These are phyloP conservation scores for Cromileptes altivelis DNA, from an alignment of 2,113 vertebrate species.

Conservation along the genomic window DNA sequence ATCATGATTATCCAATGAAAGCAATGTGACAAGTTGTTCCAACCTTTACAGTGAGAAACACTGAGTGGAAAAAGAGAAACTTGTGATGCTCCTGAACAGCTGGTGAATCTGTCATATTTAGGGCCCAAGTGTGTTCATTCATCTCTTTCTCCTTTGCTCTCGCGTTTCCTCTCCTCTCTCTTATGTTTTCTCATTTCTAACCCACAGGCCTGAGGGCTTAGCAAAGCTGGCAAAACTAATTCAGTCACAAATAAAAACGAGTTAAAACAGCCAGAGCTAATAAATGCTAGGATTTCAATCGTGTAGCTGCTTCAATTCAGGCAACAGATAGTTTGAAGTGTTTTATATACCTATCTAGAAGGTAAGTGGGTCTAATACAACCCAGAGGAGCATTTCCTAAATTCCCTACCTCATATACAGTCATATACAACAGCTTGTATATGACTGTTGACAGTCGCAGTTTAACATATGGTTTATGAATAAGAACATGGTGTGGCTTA, in stretches of 20 bases:
- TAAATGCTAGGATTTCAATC: background rate
- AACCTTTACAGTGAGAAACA: constrained; percentile 14
- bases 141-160: constrained; percentile 14
- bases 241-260: constrained; percentile 10
- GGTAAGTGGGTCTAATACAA: too few relatives aligned
- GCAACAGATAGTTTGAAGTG: background rate
- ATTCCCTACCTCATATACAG: too few relatives aligned
- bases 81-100: constrained; percentile 36
- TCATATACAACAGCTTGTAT: too few relatives aligned
- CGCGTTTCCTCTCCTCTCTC: constrained; percentile 10
- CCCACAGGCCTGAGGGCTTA: constrained; percentile 11
- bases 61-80: background rate
- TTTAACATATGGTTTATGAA: too few relatives aligned
- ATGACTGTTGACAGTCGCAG: too few relatives aligned
- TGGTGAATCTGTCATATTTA: constrained; percentile 39
- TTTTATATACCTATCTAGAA: background rate
- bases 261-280: constrained; percentile 1
- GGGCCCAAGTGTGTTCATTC: constrained; percentile 36
- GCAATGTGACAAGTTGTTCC: constrained; percentile 42
- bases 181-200: constrained; percentile 32
- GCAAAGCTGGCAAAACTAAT: constrained; percentile 40
- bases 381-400: too few relatives aligned
- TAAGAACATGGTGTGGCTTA: too few relatives aligned
- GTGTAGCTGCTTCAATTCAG: background rate
- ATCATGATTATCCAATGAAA: constrained; percentile 47